Percentiles rank a stretch among this genome's conserved stretches.
Conservation (phyloP, 1,140 invertebrate genomes). For the Ceratina japonica region DNA sequence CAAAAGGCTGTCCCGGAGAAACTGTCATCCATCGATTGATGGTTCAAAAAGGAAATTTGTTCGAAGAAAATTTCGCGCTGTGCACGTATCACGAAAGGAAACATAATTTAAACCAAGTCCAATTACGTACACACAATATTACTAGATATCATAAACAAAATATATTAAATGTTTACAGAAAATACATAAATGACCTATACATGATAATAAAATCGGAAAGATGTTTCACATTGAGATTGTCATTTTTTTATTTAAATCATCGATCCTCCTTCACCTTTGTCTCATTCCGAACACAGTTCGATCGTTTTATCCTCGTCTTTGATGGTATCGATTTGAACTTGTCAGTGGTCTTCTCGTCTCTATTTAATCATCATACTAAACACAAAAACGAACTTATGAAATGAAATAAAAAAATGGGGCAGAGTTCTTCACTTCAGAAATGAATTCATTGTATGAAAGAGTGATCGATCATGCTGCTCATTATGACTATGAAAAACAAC, state of each 20-base stretch:
- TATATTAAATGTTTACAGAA: constrained; percentile 76
- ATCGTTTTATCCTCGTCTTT: too few species aligned
- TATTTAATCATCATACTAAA: too few species aligned
- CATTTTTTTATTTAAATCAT: constrained; percentile 40
- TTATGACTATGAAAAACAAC: too few species aligned
- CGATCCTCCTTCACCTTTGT: constrained; percentile 40
- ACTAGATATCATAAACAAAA: constrained; percentile 70
- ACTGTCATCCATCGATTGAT: constrained; percentile 51
- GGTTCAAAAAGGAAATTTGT: constrained; percentile 1
- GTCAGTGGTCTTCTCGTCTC: too few species aligned
- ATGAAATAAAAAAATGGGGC: too few species aligned
- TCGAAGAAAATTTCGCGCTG: constrained; percentile 43
- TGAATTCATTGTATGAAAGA: too few species aligned
- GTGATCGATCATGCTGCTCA: too few species aligned
- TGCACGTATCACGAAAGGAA: constrained; percentile 45
- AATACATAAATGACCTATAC: constrained; percentile 76
- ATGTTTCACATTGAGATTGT: constrained; percentile 58
- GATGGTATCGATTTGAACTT: too few species aligned
- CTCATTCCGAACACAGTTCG: background rate
- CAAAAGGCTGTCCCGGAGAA: constrained; percentile 20
- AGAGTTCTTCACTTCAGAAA: too few species aligned
- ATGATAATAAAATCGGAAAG: constrained; percentile 75
- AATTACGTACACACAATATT: constrained; percentile 71
- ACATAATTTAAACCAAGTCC: constrained; percentile 66
- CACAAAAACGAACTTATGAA: too few species aligned